phyloP scores from a whole-genome alignment of 2,888 invertebrate species.

The Bombyx huttoni region DNA sequence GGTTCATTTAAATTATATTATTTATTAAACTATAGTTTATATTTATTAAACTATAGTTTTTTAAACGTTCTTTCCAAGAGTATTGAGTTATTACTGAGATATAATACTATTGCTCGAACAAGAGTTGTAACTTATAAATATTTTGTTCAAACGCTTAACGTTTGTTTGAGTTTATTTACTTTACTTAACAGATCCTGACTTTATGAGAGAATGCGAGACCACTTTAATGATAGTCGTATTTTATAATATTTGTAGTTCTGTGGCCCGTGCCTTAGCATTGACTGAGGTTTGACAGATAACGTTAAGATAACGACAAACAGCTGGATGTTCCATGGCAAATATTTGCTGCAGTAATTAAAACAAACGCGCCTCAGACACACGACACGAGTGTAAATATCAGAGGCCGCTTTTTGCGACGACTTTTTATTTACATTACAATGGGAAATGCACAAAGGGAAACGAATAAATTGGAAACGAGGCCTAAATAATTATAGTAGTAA shows the following conservation, averaged over 20 bases:
- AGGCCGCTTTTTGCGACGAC: slow-evolving; percentile 34
- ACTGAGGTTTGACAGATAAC: slow-evolving; percentile 71
- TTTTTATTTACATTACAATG: slow-evolving; percentile 1
- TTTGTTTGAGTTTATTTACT: no score
- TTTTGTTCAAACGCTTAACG: no score
- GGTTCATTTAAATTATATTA: no score
- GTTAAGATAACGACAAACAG: slow-evolving; percentile 55
- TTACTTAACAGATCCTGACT: neutral
- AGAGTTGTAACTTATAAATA: no score
- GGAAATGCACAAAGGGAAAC: neutral
- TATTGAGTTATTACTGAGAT: no score
- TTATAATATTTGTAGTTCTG: slow-evolving; percentile 22
- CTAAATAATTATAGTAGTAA: neutral
- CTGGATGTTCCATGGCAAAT: slow-evolving; percentile 51
- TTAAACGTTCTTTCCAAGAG: no score
- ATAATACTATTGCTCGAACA: no score
- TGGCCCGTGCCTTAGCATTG: slow-evolving; percentile 62
- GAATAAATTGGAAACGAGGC: neutral
- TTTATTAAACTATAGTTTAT: no score
- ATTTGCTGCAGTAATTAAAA: slow-evolving; percentile 62
- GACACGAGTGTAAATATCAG: slow-evolving; percentile 34
- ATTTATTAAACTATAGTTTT: no score
- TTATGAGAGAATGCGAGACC: slow-evolving; percentile 7
- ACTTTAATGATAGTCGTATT: slow-evolving; percentile 10
- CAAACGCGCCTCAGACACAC: slow-evolving; percentile 40